phyloP scores from a whole-genome alignment of 2,797 vertebrate species.

The Scarus forsteni region DNA sequence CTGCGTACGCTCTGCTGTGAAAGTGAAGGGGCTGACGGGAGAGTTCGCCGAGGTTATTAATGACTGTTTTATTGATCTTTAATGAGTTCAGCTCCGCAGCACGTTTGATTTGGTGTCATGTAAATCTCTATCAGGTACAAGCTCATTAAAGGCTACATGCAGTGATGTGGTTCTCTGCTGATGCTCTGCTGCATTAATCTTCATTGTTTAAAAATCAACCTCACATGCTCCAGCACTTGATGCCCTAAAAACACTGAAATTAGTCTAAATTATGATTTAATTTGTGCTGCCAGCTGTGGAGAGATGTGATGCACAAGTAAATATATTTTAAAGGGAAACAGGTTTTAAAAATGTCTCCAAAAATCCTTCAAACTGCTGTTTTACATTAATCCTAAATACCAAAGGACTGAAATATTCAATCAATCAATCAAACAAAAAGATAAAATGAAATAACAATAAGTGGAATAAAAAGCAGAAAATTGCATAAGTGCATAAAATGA shows the following conservation, averaged over 20 bases:
- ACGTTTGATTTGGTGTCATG: not conserved
- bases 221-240: not conserved
- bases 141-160: slow-evolving; percentile 1
- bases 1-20: not conserved
- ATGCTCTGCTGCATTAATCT: not conserved
- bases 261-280: not conserved
- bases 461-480: no score
- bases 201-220: not conserved
- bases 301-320: no score
- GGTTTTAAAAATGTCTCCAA: no score
- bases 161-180: not conserved
- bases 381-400: no score
- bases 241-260: not conserved
- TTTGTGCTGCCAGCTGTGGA: not conserved
- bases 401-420: no score
- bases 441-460: no score
- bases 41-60: not conserved
- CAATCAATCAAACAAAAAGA: no score
- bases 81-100: not conserved
- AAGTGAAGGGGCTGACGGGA: not conserved
- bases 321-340: no score
- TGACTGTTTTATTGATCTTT: not conserved
- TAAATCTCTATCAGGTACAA: not conserved
- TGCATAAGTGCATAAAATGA: no score
- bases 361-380: no score